Base-by-base conservation (phyloP, 2,113 vertebrate genomes). In the Piprites chloris region DNA sequence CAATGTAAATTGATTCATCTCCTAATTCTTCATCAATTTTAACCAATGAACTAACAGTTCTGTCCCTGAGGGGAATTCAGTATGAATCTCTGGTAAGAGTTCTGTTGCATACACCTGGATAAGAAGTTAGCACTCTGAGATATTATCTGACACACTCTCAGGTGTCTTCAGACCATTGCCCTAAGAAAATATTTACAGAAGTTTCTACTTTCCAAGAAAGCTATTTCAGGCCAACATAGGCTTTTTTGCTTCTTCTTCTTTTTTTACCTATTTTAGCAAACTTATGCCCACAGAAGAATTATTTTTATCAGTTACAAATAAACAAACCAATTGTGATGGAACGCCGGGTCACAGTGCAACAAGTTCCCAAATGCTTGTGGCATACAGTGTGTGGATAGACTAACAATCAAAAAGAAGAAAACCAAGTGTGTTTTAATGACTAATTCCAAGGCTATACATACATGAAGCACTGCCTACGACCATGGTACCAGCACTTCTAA, bases 241-340 rank as follows among this genome's bases (percentile, higher is more conserved):
- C 39, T 84, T 80, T 7, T 73, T 76, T 85, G 72, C 42, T 82
- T 49, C 23, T 49, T 26, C 23, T 50, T 47, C 11, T 47, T 47
- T 12, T 71, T 69, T 33, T 6, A 75, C 76, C 82, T 85, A 67
- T 69, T 90, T 92, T 55, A 67, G 16, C 33, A 88, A 87, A 85
- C 27, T 84, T 73, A 46, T 87, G 62, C 58, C 81, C 81, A 79
- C 14, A 23, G 74, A 79, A 86, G 63, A 82, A 91, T 69, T 93
- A 74, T 91, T 92, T 96, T 87, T 89, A 87, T 37, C 66, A 33
- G 47, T 89, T 79, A 85, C 74, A 95, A 89, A 91, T 67, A 97
- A 95, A 95, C 68, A 88, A 95, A 76, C 23, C n/a, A 44, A 91
- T 79, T 75, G 58, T 52, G 41, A 82, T 15, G 61, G 76, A 94